phyloP scores from a whole-genome alignment of 2,888 invertebrate genomes.

The Malthinus seriepunctatus region DNA sequence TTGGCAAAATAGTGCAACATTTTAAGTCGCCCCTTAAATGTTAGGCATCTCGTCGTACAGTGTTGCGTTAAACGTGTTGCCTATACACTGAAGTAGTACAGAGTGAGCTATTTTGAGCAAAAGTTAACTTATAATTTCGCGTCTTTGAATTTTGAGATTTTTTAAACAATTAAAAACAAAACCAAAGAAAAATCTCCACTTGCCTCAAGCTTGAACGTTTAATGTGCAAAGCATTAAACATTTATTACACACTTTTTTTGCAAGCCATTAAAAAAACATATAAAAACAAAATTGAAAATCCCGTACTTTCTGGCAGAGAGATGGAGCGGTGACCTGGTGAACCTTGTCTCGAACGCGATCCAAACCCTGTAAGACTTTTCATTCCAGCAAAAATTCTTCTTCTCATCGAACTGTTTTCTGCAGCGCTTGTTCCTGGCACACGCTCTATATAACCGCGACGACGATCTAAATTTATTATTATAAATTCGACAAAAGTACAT shows the following conservation, averaged over 20 bases:
- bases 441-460: slow-evolving; percentile 30
- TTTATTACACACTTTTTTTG: slow-evolving; percentile 13
- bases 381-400: slow-evolving; percentile 80
- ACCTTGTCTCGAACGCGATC: slow-evolving; percentile 68
- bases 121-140: no score
- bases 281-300: slow-evolving; percentile 32
- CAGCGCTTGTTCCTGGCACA: slow-evolving; percentile 24
- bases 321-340: slow-evolving; percentile 80
- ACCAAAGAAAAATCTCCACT: no score
- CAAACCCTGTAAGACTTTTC: slow-evolving; percentile 78
- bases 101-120: no score
- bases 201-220: not conserved
- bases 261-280: slow-evolving; percentile 24
- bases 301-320: slow-evolving; percentile 85
- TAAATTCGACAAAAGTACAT: slow-evolving; percentile 12
- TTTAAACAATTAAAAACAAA: no score
- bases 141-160: no score
- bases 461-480: slow-evolving; percentile 34
- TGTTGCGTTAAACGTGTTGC: no score
- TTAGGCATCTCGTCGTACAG: no score
- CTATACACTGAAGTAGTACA: no score
- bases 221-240: slow-evolving; percentile 8
- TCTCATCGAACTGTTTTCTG: slow-evolving; percentile 66
- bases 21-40: no score
- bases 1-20: no score